Evolutionary conservation across 2,797 vertebrate genomes (phyloP), one percentile per base, ranked within the genome.

Genomic region (Antennarius maculatus): DNA sequence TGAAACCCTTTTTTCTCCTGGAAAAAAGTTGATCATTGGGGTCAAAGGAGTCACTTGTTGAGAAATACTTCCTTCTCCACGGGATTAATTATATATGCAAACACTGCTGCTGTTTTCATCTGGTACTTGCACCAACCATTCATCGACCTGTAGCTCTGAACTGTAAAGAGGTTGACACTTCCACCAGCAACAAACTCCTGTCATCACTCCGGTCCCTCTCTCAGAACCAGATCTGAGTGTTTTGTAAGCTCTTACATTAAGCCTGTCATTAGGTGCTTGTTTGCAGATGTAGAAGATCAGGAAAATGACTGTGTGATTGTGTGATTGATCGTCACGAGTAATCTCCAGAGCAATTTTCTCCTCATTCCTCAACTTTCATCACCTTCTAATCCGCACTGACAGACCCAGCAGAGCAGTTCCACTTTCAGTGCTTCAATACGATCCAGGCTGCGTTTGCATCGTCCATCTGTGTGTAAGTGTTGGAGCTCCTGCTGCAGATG

Each of bases 321-420:
- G 31, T 13, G 37, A 62, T 2, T 63, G 60, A 55, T 37, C 43
- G 9, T 46, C 59, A 76, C 56, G 55, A 75, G 59, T 48, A 64
- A 11, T 69, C 41, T 58, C 14, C 56, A 37, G 37, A 63, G 34
- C 13, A 2, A 42, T 7, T 50, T 42, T 66, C 45, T 54, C 29
- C 51, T 47, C 16, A 7, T 29, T 29, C 46, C 53, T 41, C 47
- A 23, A 14, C 58, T 43, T 17, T 63, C 65, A 56, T 73, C 53
- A 50, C 50, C 46, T 66, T 39, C 23, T 16, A 46, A 56, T 28
- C 48, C 69, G 45, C 49, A 43, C 23, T 17, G 58, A 66, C 51
- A 58, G 39, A 84, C 57, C 78, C 67, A 69, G 64, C 76, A 67
- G 51, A 78, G 45, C 49, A n/a, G 10, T 56, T 69, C 37, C 54